A percentile compares a stretch with the other conserved stretches of the same genome.
phyloP scores from a whole-genome alignment of 2,113 vertebrate species.

The Salvelinus namaycush region DNA sequence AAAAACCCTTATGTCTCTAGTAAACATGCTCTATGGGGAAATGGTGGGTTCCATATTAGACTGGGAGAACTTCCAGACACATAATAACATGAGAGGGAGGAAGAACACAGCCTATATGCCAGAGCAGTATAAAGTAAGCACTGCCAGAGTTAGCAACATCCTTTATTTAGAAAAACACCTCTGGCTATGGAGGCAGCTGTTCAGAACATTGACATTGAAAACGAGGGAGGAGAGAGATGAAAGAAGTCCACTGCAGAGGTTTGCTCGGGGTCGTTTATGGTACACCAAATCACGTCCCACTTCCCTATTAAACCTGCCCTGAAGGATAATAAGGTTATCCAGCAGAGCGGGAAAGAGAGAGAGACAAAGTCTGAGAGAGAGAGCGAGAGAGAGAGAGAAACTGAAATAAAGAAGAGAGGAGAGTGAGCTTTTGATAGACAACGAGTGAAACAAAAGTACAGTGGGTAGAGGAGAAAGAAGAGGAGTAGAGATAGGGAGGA shows the following conservation, averaged over 20 bases:
- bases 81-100: no score
- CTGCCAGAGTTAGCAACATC: no score
- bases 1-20: no score
- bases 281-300: not conserved
- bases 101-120: no score
- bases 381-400: not conserved
- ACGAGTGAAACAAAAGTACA: not conserved
- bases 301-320: not conserved
- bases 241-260: not conserved
- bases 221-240: not conserved
- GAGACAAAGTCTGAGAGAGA: not conserved
- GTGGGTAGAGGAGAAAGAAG: not conserved
- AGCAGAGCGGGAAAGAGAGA: not conserved
- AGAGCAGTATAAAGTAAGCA: no score
- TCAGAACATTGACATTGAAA: not conserved
- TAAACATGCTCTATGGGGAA: no score
- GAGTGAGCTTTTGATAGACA: not conserved
- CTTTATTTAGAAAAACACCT: no score
- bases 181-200: no score
- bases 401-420: not conserved
- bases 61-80: no score
- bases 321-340: not conserved
- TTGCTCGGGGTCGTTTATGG: constrained; percentile 12
- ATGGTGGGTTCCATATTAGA: no score
- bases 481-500: not conserved